Base-by-base conservation (phyloP, 2,113 vertebrate genomes). In the Nycticorax nycticorax region DNA sequence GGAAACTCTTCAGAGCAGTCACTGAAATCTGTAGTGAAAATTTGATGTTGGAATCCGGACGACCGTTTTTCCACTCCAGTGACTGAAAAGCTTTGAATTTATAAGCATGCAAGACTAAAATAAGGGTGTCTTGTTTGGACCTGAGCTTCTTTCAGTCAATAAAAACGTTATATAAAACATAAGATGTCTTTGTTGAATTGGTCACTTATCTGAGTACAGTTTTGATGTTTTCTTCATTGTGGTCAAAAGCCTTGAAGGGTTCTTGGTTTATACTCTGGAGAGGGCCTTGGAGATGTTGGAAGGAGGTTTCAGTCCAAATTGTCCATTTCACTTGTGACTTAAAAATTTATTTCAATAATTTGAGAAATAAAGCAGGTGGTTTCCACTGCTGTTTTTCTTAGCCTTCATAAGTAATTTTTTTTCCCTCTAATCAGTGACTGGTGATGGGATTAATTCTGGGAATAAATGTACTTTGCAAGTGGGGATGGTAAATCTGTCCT, bases 371-470 rank as follows among this genome's bases (percentile, higher is more conserved):
- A 27, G 4, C 4, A 15, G 1, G 0, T 28, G 33, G 18, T 47
- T 67, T 64, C 6, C 30, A 3, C 4, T 73, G 41, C 6, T 13
- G 2, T 47, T 50, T 43, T 47, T 62, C 12, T 81, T 12, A 45
- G 17, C 9, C 3, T 66, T 80, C 1, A 0, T 35, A 4, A 3
- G 14, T 12, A 0, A 33, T 59, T 35, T 35, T 12, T 9, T 12
- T 8, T 2, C 13, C 13, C 17, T 88, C 8, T 55, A 8, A n/a
- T 57, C n/a, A 28, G 2, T 41, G 9, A 26, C 12, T 69, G 14
- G 7, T 67, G 32, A 23, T 48, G 23, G 32, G 39, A 27, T 66
- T 28, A 67, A 15, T 50, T 80, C 7, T 55, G 8, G 14, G 12
- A 59, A 50, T 45, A 52, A 7, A 7, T 37, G 12, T 26, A 28